Evolutionary conservation across 2,888 invertebrate genomes (phyloP), one percentile per base, ranked within the genome.

Genomic region (Heliconius charithonia): DNA sequence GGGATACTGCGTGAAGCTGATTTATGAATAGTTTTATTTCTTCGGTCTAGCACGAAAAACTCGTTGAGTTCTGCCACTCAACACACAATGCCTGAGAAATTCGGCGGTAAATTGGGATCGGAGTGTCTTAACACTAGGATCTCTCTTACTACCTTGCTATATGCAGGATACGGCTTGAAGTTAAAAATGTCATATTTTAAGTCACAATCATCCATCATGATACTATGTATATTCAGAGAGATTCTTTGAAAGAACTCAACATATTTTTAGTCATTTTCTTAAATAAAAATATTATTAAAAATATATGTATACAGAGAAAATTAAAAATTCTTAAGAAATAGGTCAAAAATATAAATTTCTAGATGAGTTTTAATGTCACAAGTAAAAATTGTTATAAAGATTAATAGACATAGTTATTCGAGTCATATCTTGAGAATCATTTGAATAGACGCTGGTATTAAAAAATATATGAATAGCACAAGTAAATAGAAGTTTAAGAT

Each of bases 401-500:
- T 72, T 32, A 71, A 59, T 59, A 72, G 56, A 32, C 37, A 72
- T 25, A 72, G 32, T 72, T 37, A 72, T 72, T 59, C 16, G 59
- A 59, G 72, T 72, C 59, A 13, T 16, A 72, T 72, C 72, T 59
- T 32, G 16, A 72, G 12, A 9, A 19, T 72, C 72, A 59, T 72
- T 72, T 72, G 72, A 72, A 56, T n/a, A 59, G 72, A 3, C n/a
- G 59, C 16, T n/a, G 32, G 7, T n/a, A 72, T 72, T 72, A 72
- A 72, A 72, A 59, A 45, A 72, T 70, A n/a, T 67, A 78, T 74
- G 77, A 56, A 71, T 45, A 71, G 45, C 6, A 71, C 63, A 22
- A 73, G 25, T 41, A 62, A 67, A 73, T 27, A 67, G 9, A 62
- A 41, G 37, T 41, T 59, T 37, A 67, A 66, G 13, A 59, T 25